Conservation (phyloP, 1,140 invertebrate species). For the Aphelenchoides besseyi region DNA sequence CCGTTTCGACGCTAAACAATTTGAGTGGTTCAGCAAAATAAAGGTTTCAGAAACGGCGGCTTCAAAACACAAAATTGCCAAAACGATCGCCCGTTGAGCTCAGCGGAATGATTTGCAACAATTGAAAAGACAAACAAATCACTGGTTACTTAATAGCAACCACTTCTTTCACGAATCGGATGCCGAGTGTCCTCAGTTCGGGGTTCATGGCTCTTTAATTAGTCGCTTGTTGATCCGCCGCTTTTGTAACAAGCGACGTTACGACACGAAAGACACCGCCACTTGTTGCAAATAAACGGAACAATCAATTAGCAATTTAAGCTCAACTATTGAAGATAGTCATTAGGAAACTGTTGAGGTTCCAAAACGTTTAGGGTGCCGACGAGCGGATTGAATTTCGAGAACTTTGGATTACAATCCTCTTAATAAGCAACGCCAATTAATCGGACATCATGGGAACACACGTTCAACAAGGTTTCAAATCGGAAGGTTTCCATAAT, state of each 20-base stretch:
- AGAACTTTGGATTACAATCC: too few species aligned
- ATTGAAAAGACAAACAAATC: not conserved
- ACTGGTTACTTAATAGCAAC: not conserved
- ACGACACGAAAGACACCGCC: not conserved
- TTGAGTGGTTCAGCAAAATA: too few species aligned
- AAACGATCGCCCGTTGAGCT: not conserved
- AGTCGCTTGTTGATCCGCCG: not conserved
- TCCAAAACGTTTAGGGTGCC: too few species aligned
- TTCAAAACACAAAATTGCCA: not conserved
- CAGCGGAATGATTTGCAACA: not conserved
- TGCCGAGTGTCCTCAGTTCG: not conserved
- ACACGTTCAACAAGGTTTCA: too few species aligned
- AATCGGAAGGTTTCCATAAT: too few species aligned
- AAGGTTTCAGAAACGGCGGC: too few species aligned
- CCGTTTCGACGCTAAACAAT: not conserved
- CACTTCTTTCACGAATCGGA: not conserved
- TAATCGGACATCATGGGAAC: too few species aligned
- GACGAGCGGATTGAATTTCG: too few species aligned
- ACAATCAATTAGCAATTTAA: not conserved
- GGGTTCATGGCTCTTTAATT: constrained; percentile 3
- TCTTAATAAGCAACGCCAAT: too few species aligned
- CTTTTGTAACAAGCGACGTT: not conserved
- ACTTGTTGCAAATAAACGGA: constrained; percentile 1
- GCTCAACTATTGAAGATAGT: too few species aligned
- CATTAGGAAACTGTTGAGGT: too few species aligned